Evolutionary conservation across 2,888 invertebrate genomes (phyloP).

Genomic region (Pristionchus entomophagus): DNA sequence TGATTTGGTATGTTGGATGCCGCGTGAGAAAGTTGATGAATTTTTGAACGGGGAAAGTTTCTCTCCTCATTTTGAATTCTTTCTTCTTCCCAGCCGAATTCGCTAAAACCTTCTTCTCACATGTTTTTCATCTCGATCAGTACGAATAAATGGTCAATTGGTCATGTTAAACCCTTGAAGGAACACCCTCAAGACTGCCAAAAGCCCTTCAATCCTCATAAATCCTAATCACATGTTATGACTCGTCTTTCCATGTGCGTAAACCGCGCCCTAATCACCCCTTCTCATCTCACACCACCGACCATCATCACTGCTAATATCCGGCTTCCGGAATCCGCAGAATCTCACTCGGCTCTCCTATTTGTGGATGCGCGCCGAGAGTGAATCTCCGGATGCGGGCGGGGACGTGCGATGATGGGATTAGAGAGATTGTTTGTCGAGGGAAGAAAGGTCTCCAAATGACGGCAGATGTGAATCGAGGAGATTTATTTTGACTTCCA

Average conservation of each 20-base stretch:
- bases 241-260: slow-evolving; percentile 7
- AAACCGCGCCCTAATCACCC: neutral
- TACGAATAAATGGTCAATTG: neutral
- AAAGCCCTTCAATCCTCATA: neutral
- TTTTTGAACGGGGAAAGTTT: neutral
- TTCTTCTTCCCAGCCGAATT: no score
- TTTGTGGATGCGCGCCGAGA: neutral
- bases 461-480: slow-evolving; percentile 3
- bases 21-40: slow-evolving; percentile 12
- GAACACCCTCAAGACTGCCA: neutral
- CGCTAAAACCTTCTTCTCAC: no score
- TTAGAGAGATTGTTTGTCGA: slow-evolving; percentile 1
- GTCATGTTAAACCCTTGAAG: neutral
- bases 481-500: no score
- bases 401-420: slow-evolving; percentile 17
- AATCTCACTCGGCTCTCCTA: neutral
- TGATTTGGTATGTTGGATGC: no score
- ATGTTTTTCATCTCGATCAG: no score
- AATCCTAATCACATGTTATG: neutral
- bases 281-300: neutral
- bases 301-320: slow-evolving; percentile 5
- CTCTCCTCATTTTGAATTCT: neutral
- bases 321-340: slow-evolving; percentile 7
- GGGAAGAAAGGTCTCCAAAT: slow-evolving; percentile 6
- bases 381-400: neutral